phyloP scores from a whole-genome alignment of 2,113 vertebrate genomes.

The Psophia crepitans region DNA sequence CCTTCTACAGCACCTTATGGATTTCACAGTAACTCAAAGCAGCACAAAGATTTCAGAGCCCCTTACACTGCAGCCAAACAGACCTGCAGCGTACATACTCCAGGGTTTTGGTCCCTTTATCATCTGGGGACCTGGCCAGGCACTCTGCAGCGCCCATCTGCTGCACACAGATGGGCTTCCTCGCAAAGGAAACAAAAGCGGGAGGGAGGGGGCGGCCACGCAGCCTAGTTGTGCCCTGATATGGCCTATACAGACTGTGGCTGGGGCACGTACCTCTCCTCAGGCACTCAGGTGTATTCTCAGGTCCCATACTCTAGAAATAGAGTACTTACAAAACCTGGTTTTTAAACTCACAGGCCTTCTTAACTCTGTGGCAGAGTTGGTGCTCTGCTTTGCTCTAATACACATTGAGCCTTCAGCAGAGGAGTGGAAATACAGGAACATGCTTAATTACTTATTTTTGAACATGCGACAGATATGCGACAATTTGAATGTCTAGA shows the following conservation, averaged over 20 bases:
- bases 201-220: conserved; percentile 10
- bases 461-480: not conserved
- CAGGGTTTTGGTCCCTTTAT: conserved; percentile 22
- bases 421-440: not conserved
- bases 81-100: not conserved
- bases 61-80: not conserved
- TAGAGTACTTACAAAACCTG: not conserved
- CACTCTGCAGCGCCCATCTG: conserved; percentile 36
- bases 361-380: not conserved
- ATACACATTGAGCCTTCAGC: not conserved
- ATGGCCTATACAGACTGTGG: conserved; percentile 14
- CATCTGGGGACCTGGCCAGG: conserved; percentile 49
- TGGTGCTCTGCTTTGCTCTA: not conserved
- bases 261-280: not conserved
- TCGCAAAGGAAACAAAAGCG: conserved; percentile 22
- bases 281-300: not conserved
- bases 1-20: not conserved
- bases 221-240: conserved; percentile 4
- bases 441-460: not conserved
- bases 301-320: not conserved
- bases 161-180: conserved; percentile 53
- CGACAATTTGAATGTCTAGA: not conserved
- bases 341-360: not conserved
- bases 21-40: not conserved
- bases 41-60: not conserved